Evolutionary conservation across 1,140 invertebrate genomes (phyloP).

Genomic region (Eumaeus atala): DNA sequence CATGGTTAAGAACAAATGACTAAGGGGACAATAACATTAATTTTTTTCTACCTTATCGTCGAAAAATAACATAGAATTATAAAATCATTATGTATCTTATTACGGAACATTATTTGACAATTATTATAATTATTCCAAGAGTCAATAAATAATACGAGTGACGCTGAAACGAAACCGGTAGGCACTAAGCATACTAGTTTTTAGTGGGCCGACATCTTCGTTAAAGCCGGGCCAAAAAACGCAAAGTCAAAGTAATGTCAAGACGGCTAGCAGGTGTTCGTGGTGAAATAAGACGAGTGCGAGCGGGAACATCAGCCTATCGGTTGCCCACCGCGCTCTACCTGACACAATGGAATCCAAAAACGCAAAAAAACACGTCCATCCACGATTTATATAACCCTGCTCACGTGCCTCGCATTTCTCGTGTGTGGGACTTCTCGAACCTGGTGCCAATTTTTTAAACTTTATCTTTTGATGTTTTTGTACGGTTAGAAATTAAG

Average conservation of each 20-base stretch:
- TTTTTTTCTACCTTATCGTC: too few species aligned
- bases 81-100: too few species aligned
- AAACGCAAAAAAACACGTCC: conserved; percentile 36
- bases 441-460: too few species aligned
- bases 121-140: background rate
- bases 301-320: conserved; percentile 17
- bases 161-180: background rate
- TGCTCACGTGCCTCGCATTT: conserved; percentile 30
- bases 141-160: background rate
- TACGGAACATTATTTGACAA: background rate
- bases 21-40: too few species aligned
- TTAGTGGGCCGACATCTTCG: conserved; percentile 3
- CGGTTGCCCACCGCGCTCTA: conserved; percentile 35
- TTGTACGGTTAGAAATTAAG: too few species aligned
- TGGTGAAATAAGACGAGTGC: conserved; percentile 14
- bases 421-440: conserved; percentile 26
- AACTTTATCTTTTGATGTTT: too few species aligned
- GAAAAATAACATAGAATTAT: too few species aligned
- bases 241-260: conserved; percentile 34
- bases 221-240: conserved; percentile 10
- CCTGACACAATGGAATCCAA: conserved; percentile 48
- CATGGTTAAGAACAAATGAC: too few species aligned
- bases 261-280: conserved; percentile 31
- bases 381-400: conserved; percentile 36
- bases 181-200: conserved; percentile 14